phyloP scores from a whole-genome alignment of 92 coral and sea anemone species.

The Paragorgia papillata region DNA sequence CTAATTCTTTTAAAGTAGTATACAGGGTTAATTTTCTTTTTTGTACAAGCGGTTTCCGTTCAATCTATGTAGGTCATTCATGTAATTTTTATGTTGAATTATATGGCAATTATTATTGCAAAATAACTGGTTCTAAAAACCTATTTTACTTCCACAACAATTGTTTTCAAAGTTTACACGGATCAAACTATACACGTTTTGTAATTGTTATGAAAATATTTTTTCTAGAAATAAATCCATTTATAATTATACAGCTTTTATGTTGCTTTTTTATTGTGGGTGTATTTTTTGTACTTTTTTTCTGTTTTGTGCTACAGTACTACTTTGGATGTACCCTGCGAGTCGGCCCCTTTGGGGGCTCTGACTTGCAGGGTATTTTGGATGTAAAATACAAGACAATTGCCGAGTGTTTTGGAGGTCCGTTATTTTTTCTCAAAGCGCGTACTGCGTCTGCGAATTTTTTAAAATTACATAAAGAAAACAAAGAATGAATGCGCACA shows the following conservation, averaged over 20 bases:
- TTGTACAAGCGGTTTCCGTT: too few relatives aligned
- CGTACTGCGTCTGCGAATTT: too few relatives aligned
- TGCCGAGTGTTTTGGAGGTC: too few relatives aligned
- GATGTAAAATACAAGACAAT: too few relatives aligned
- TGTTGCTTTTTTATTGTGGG: background rate
- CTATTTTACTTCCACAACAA: background rate
- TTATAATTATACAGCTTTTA: background rate
- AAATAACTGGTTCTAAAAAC: background rate
- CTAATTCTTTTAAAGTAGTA: background rate
- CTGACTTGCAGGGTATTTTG: too few relatives aligned
- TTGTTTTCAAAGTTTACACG: background rate
- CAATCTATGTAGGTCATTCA: background rate
- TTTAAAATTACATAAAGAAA: too few relatives aligned
- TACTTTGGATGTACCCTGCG: too few relatives aligned
- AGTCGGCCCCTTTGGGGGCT: too few relatives aligned
- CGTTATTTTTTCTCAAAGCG: too few relatives aligned
- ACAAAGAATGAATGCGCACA: too few relatives aligned
- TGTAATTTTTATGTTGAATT: background rate
- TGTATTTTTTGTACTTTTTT: background rate
- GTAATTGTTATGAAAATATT: constrained; percentile 40
- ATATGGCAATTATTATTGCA: background rate
- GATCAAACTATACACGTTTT: background rate
- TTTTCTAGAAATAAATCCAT: constrained; percentile 36
- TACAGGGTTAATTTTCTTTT: background rate
- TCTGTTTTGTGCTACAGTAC: too few relatives aligned